These are phyloP conservation scores for Lophochroa leadbeateri DNA, from an alignment of 2,113 vertebrate species.

Conservation along the genomic window DNA sequence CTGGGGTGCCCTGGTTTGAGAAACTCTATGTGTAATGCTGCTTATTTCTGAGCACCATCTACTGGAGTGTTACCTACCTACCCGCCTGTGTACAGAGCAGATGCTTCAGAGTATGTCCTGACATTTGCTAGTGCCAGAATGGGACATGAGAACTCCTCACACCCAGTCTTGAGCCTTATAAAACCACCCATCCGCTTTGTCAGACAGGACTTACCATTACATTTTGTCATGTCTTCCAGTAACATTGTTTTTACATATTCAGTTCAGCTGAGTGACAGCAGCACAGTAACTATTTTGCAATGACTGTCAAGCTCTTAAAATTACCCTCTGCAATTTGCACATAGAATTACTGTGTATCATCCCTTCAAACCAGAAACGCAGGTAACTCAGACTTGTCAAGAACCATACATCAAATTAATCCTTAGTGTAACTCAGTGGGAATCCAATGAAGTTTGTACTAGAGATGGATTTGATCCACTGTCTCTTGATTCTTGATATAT, in stretches of 20 bases:
- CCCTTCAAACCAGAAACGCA: neutral
- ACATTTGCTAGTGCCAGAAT: neutral
- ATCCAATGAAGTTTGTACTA: neutral
- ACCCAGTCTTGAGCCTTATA: neutral
- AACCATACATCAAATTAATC: neutral
- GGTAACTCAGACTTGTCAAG: neutral
- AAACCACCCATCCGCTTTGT: neutral
- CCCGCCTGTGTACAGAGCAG: fast-evolving
- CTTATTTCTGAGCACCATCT: neutral
- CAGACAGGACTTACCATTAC: neutral
- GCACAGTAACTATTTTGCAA: neutral
- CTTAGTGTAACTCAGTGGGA: neutral
- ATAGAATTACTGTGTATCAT: neutral
- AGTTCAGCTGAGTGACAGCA: neutral
- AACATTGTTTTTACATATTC: neutral
- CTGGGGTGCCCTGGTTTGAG: neutral
- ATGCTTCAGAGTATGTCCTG: neutral
- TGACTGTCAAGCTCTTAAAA: neutral
- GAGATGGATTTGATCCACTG: neutral
- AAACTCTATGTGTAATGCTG: neutral
- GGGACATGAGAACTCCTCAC: neutral
- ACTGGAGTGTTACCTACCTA: neutral
- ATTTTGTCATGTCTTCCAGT: neutral
- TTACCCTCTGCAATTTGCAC: neutral
- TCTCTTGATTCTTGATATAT: neutral